phyloP scores from a whole-genome alignment of 2,888 invertebrate genomes.

The Eupithecia centaureata region DNA sequence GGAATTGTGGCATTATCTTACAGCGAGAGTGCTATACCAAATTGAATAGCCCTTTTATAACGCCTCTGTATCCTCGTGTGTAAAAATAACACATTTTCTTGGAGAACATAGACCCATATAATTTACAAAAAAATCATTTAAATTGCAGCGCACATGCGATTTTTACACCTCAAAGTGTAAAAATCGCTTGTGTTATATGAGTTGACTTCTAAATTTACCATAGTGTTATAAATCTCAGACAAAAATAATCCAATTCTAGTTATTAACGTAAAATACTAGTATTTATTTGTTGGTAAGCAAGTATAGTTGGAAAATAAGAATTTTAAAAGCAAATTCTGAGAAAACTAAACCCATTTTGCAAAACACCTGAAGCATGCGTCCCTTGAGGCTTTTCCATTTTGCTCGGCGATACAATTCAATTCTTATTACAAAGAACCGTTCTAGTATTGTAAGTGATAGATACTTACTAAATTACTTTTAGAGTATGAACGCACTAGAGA shows the following conservation, averaged over 20 bases:
- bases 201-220: neutral
- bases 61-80: neutral
- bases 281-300: too few relatives aligned
- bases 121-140: neutral
- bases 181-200: neutral
- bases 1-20: slow-evolving; percentile 9
- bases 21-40: slow-evolving; percentile 6
- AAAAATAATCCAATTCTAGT: too few relatives aligned
- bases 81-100: slow-evolving; percentile 5
- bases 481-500: neutral
- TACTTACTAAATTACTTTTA: neutral
- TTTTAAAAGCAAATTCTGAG: neutral
- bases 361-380: slow-evolving; percentile 23
- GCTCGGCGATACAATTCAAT: slow-evolving; percentile 9
- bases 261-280: too few relatives aligned
- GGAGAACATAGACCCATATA: neutral
- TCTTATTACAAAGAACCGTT: slow-evolving; percentile 1
- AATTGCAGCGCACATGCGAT: too few relatives aligned
- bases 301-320: neutral
- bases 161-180: too few relatives aligned
- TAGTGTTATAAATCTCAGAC: too few relatives aligned
- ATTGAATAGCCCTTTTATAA: slow-evolving; percentile 14
- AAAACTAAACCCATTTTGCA: slow-evolving; percentile 19
- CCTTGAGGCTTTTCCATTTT: slow-evolving; percentile 11
- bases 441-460: neutral